These are phyloP conservation scores for Pogonophryne albipinna DNA, from an alignment of 2,797 vertebrate species.

Conservation along the genomic window DNA sequence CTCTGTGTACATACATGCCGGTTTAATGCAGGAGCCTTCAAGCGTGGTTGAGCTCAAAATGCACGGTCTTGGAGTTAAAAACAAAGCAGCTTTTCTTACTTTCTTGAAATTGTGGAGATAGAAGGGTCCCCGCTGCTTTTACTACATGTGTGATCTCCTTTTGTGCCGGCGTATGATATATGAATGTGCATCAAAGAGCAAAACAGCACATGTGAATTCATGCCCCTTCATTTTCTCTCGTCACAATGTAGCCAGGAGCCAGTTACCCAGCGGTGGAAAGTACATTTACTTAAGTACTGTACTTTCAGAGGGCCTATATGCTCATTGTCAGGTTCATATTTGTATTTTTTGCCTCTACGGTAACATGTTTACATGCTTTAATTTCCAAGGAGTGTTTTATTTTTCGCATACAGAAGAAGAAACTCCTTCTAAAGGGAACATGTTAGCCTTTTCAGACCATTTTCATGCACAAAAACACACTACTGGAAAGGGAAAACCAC, in stretches of 20 bases:
- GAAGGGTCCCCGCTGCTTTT: slow-evolving; percentile 11
- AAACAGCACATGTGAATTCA: slow-evolving; percentile 66
- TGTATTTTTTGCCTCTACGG: no score
- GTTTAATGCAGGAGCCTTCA: slow-evolving; percentile 36
- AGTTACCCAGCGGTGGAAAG: not conserved
- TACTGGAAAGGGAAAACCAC: no score
- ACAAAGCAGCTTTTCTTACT: slow-evolving; percentile 49
- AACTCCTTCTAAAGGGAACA: no score
- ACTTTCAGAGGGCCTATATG: no score
- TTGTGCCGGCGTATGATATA: slow-evolving; percentile 25
- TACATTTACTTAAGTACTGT: no score
- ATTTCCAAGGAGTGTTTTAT: no score
- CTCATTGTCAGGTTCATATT: no score
- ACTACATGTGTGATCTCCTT: slow-evolving; percentile 29
- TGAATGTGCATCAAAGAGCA: slow-evolving; percentile 22
- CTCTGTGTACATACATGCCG: slow-evolving; percentile 16
- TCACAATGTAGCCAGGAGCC: slow-evolving; percentile 62
- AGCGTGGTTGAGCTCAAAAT: slow-evolving; percentile 28
- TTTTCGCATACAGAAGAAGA: no score
- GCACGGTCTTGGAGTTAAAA: slow-evolving; percentile 23
- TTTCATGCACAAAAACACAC: no score
- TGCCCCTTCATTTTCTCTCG: slow-evolving; percentile 62
- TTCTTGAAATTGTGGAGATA: slow-evolving; percentile 8
- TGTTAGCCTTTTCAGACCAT: no score
- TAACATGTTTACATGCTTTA: no score